Evolutionary conservation across 2,888 invertebrate genomes (phyloP).

Genomic region (Cephus sareptanus): DNA sequence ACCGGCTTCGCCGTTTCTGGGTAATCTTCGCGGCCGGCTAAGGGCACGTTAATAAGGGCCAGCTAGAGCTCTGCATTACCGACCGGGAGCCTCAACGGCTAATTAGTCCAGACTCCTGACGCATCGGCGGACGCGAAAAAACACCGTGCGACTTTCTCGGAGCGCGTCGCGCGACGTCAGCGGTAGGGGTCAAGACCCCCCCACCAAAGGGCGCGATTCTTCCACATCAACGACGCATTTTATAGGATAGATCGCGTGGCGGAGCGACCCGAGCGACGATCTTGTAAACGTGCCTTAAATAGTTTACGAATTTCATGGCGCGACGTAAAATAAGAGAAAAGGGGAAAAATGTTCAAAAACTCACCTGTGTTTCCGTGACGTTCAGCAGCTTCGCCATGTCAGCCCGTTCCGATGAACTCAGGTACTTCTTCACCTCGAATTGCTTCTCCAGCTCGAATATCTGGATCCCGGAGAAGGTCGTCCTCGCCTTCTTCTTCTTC

Average conservation of each 20-base stretch:
- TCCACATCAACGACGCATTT: not conserved
- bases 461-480: conserved; percentile 95
- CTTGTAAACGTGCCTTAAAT: not conserved
- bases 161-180: not conserved
- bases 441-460: conserved; percentile 97
- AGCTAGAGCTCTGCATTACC: not conserved
- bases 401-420: conserved; percentile 92
- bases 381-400: conserved; percentile 94
- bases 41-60: not conserved
- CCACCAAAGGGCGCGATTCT: no score
- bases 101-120: not conserved
- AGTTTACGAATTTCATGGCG: not conserved
- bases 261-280: not conserved
- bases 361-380: conserved; percentile 96
- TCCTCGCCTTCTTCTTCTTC: conserved; percentile 88
- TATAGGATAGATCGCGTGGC: not conserved
- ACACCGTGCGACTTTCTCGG: not conserved
- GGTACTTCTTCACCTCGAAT: conserved; percentile 95
- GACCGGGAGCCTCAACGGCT: not conserved
- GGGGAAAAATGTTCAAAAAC: conserved; percentile 36
- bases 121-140: not conserved
- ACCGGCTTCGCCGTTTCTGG: not conserved
- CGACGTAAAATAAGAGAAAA: no score
- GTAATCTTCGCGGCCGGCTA: not conserved
- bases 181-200: not conserved